A percentile compares a stretch with the other conserved stretches of the same genome.
phyloP scores from a whole-genome alignment of 2,113 vertebrate genomes.

The Mionectes macconnelli region DNA sequence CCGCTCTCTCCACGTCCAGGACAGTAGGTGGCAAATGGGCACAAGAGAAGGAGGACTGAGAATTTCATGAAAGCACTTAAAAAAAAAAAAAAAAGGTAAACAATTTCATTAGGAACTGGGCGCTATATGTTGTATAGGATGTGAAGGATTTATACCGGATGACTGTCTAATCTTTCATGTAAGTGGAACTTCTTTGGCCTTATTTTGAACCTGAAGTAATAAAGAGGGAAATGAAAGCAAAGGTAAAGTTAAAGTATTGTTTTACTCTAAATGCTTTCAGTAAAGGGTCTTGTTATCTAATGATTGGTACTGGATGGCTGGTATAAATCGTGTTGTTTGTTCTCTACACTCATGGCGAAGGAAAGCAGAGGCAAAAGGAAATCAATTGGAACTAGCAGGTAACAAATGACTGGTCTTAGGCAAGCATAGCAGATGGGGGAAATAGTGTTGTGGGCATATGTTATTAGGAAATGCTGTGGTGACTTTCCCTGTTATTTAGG shows the following conservation, averaged over 20 bases:
- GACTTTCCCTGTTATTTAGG: slow-evolving; percentile 28
- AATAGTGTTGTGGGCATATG: slow-evolving; percentile 68
- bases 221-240: slow-evolving; percentile 77
- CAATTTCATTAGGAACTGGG: slow-evolving; percentile 1
- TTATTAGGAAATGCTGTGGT: slow-evolving; percentile 52
- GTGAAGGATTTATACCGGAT: slow-evolving; percentile 54
- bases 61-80: background rate
- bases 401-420: slow-evolving; percentile 81
- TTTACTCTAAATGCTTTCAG: slow-evolving; percentile 81
- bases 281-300: slow-evolving; percentile 82
- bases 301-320: slow-evolving; percentile 80
- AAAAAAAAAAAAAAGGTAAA: background rate
- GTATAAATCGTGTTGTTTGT: slow-evolving; percentile 78
- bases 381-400: slow-evolving; percentile 83
- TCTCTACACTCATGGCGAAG: slow-evolving; percentile 65
- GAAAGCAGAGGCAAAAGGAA: slow-evolving; percentile 78
- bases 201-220: slow-evolving; percentile 75
- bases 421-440: slow-evolving; percentile 71
- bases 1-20: background rate
- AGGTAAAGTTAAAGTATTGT: slow-evolving; percentile 81
- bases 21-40: background rate
- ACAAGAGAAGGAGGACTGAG: background rate
- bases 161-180: slow-evolving; percentile 51
- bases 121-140: background rate
- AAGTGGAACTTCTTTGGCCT: slow-evolving; percentile 73